phyloP scores from a whole-genome alignment of 2,888 invertebrate genomes.

The Horisme vitalbata region DNA sequence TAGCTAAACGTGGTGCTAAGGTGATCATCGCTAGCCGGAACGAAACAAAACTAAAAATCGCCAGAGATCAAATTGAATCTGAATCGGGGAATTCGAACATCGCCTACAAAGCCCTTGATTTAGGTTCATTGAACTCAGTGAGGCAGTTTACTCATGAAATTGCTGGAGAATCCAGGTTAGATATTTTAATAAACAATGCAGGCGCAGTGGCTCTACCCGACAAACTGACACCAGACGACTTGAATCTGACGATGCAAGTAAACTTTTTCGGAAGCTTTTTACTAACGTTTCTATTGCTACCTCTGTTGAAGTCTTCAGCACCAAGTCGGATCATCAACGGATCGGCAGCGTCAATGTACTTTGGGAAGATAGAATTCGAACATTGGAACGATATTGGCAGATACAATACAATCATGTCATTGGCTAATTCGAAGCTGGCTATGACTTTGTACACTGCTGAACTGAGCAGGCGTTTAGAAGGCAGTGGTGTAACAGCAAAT shows the following conservation, averaged over 20 bases:
- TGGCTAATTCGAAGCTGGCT: constrained; percentile 83
- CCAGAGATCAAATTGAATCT: constrained; percentile 54
- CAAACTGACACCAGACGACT: constrained; percentile 83
- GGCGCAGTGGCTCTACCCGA: constrained; percentile 73
- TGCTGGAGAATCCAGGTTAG: constrained; percentile 60
- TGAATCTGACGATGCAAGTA: constrained; percentile 86
- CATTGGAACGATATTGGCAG: constrained; percentile 63
- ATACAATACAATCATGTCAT: constrained; percentile 48
- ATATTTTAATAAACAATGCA: constrained; percentile 83
- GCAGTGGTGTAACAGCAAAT: constrained; percentile 85
- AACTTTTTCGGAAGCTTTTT: constrained; percentile 89
- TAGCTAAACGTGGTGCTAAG: constrained; percentile 72
- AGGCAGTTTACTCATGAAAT: constrained; percentile 79
- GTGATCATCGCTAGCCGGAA: constrained; percentile 80
- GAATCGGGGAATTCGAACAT: constrained; percentile 59
- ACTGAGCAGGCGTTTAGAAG: constrained; percentile 78
- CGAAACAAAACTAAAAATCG: constrained; percentile 63
- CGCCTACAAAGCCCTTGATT: constrained; percentile 60
- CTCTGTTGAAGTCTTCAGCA: constrained; percentile 75
- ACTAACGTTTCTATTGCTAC: constrained; percentile 85
- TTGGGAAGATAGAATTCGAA: constrained; percentile 66
- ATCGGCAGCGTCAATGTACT: constrained; percentile 83
- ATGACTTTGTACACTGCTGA: constrained; percentile 84
- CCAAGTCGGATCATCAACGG: constrained; percentile 85
- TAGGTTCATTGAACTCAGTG: constrained; percentile 73